phyloP scores from a whole-genome alignment of 2,888 invertebrate species.

The Caenorhabditis wallacei region DNA sequence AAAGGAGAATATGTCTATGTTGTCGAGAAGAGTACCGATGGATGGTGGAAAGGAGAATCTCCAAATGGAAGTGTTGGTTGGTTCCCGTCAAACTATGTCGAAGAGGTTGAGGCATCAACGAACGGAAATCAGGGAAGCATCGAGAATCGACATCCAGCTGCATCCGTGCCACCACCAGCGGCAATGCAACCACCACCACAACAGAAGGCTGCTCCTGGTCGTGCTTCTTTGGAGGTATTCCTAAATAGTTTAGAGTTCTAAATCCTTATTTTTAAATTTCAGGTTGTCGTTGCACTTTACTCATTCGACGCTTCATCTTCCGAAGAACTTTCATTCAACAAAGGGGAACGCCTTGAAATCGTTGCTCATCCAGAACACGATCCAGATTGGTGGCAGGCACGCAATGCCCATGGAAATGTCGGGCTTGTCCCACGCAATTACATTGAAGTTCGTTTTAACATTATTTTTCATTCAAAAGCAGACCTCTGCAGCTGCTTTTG shows the following conservation, averaged over 20 bases:
- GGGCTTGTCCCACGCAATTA: constrained; percentile 92
- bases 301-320: constrained; percentile 88
- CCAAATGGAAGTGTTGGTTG: constrained; percentile 87
- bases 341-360: constrained; percentile 92
- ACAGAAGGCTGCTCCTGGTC: neutral
- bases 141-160: constrained; percentile 59
- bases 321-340: constrained; percentile 77
- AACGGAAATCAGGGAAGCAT: constrained; percentile 67
- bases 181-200: constrained; percentile 16
- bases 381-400: constrained; percentile 98
- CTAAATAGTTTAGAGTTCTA: neutral
- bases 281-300: constrained; percentile 79
- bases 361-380: constrained; percentile 96
- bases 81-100: constrained; percentile 99
- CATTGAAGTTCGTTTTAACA: constrained; percentile 83
- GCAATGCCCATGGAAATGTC: constrained; percentile 93
- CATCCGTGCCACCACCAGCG: constrained; percentile 26
- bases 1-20: constrained; percentile 96
- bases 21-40: constrained; percentile 97
- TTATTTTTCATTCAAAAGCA: too few relatives aligned
- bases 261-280: constrained; percentile 12
- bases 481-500: too few relatives aligned
- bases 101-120: constrained; percentile 76
- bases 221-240: constrained; percentile 46
- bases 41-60: constrained; percentile 95